phyloP scores from a whole-genome alignment of 1,140 invertebrate genomes.

The Micrasema minimum region DNA sequence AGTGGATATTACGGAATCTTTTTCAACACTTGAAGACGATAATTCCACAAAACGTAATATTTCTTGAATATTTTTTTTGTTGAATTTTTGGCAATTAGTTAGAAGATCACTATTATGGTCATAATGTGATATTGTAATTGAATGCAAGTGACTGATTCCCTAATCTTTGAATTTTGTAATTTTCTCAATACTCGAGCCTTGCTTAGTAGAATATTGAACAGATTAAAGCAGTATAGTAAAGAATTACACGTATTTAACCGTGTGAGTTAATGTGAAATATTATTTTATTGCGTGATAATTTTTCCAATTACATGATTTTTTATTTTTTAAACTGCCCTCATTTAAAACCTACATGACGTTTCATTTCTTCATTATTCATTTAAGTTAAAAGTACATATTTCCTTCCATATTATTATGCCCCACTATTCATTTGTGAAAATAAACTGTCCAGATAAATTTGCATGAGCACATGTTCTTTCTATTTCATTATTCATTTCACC shows the following conservation, averaged over 20 bases:
- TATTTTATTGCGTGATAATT: background rate
- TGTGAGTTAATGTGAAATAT: background rate
- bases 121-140: constrained; percentile 7
- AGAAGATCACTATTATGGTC: constrained; percentile 1
- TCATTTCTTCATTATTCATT: constrained; percentile 20
- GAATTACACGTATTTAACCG: background rate
- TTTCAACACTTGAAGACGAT: constrained; percentile 10
- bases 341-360: constrained; percentile 30
- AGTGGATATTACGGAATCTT: too few relatives aligned
- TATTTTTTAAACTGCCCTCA: constrained; percentile 28
- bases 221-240: too few relatives aligned
- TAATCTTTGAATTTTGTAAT: constrained; percentile 8
- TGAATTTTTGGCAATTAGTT: constrained; percentile 21
- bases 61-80: constrained; percentile 24
- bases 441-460: background rate
- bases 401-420: background rate
- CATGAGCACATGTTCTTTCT: background rate
- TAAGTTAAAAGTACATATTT: background rate
- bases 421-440: background rate
- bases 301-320: constrained; percentile 23
- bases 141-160: constrained; percentile 16
- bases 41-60: constrained; percentile 33
- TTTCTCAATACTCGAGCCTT: too few relatives aligned
- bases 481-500: constrained; percentile 1
- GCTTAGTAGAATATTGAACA: too few relatives aligned